phyloP scores from a whole-genome alignment of 2,888 invertebrate genomes.

The Zeuzera pyrina region DNA sequence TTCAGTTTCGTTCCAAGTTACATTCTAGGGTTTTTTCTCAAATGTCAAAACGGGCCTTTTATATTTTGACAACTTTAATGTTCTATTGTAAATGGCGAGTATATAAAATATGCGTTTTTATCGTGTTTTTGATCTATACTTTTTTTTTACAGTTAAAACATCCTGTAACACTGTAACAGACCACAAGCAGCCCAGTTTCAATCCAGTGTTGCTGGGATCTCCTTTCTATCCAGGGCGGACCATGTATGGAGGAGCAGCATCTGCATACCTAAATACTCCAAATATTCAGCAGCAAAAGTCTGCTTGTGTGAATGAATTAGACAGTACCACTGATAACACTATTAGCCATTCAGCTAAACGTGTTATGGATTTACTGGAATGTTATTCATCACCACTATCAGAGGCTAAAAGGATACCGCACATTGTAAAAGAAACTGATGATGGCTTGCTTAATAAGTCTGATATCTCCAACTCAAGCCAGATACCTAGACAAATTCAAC shows the following conservation, averaged over 20 bases:
- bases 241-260: slow-evolving; percentile 80
- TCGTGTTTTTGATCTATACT: too few species aligned
- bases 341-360: slow-evolving; percentile 84
- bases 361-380: slow-evolving; percentile 85
- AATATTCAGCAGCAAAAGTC: slow-evolving; percentile 35
- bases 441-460: not conserved
- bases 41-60: too few species aligned
- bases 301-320: slow-evolving; percentile 30
- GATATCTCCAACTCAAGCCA: not conserved
- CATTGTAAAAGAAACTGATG: not conserved
- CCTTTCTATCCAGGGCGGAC: slow-evolving; percentile 85
- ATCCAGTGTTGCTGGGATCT: slow-evolving; percentile 55
- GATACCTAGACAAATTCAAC: slow-evolving; percentile 23
- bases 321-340: slow-evolving; percentile 24
- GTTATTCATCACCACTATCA: slow-evolving; percentile 84
- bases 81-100: too few species aligned
- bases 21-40: too few species aligned
- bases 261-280: slow-evolving; percentile 67
- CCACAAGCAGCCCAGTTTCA: slow-evolving; percentile 43
- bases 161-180: slow-evolving; percentile 43
- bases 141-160: slow-evolving; percentile 36
- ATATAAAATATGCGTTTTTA: not conserved
- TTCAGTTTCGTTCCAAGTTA: too few species aligned
- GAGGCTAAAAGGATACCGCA: slow-evolving; percentile 85
- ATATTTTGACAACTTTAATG: too few species aligned